These are phyloP conservation scores for Sialis lutaria DNA, from an alignment of 2,888 invertebrate genomes.

Conservation along the genomic window DNA sequence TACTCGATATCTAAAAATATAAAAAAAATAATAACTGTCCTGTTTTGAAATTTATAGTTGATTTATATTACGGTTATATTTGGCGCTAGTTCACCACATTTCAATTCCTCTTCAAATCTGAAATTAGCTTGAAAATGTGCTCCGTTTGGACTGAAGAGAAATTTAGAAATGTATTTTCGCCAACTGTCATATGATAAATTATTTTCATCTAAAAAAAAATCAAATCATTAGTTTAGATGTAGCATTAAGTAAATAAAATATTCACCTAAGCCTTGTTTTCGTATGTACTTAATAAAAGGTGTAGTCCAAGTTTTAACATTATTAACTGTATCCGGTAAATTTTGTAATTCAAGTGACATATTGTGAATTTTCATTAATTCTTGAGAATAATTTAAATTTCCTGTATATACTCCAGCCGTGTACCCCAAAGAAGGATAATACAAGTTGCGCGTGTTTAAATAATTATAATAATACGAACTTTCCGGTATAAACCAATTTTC, in stretches of 20 bases:
- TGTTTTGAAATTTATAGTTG: not conserved
- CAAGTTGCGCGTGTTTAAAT: slow-evolving; percentile 30
- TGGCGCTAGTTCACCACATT: slow-evolving; percentile 41
- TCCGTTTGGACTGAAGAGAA: slow-evolving; percentile 48
- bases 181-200: slow-evolving; percentile 35
- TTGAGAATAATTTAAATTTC: slow-evolving; percentile 42
- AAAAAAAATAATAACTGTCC: not conserved
- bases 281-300: slow-evolving; percentile 43
- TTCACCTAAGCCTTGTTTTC: slow-evolving; percentile 13
- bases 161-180: slow-evolving; percentile 43
- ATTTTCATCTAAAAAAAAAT: slow-evolving; percentile 23
- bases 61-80: slow-evolving; percentile 12
- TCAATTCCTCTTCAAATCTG: slow-evolving; percentile 36
- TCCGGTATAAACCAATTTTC: slow-evolving; percentile 64
- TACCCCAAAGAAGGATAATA: slow-evolving; percentile 50
- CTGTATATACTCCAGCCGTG: slow-evolving; percentile 45
- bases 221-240: slow-evolving; percentile 7
- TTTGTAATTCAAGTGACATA: slow-evolving; percentile 33
- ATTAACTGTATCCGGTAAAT: slow-evolving; percentile 32
- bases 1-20: slow-evolving; percentile 31
- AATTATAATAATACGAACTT: slow-evolving; percentile 46
- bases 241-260: slow-evolving; percentile 3
- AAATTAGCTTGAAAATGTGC: slow-evolving; percentile 53
- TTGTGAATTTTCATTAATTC: slow-evolving; percentile 39
- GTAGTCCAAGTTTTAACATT: slow-evolving; percentile 44